A percentile compares a stretch with the other conserved stretches of the same genome.
Conservation (phyloP, 2,113 vertebrate genomes). For the Notothenia rossii region DNA sequence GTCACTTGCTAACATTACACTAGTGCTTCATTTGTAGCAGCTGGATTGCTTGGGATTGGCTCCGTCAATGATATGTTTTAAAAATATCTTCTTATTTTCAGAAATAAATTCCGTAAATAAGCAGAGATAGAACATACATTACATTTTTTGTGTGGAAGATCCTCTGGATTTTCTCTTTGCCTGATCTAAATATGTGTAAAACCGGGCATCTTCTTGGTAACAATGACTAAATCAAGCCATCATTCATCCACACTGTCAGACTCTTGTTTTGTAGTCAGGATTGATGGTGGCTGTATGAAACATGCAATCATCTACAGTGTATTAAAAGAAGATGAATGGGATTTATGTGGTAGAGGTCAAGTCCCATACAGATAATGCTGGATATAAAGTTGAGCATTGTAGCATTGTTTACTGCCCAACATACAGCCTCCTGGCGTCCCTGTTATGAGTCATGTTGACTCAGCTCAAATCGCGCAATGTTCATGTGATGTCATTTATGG, state of each 20-base stretch:
- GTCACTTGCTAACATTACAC: no score
- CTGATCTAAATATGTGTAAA: background rate
- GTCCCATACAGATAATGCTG: background rate
- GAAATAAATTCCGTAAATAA: background rate
- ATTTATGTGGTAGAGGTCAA: background rate
- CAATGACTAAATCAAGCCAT: background rate
- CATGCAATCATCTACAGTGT: background rate
- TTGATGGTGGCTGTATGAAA: constrained; percentile 1
- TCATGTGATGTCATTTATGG: background rate
- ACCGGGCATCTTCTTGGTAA: background rate
- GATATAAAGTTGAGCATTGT: constrained; percentile 5
- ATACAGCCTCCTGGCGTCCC: background rate
- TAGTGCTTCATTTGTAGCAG: background rate
- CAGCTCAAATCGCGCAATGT: background rate
- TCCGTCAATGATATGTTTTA: background rate
- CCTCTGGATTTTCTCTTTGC: background rate
- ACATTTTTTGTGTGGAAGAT: background rate
- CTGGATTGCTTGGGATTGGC: background rate
- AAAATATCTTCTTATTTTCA: background rate
- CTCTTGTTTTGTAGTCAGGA: background rate
- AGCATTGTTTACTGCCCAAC: background rate
- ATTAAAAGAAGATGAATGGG: background rate
- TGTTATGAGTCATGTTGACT: background rate
- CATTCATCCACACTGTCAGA: background rate
- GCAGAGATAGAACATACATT: background rate